These are phyloP conservation scores for Pygoscelis antarcticus DNA, from an alignment of 2,113 vertebrate species.

Conservation along the genomic window DNA sequence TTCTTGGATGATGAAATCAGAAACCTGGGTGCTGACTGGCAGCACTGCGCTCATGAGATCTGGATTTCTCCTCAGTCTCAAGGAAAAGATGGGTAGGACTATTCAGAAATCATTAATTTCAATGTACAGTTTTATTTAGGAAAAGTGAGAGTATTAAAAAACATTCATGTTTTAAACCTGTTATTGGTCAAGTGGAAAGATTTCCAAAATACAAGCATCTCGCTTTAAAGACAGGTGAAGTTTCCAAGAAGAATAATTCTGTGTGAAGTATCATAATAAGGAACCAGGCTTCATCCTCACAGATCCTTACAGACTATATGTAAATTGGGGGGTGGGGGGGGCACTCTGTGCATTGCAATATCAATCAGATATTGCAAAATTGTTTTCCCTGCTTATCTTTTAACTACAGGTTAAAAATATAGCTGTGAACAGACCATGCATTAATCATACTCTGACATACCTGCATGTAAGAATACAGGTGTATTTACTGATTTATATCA, in stretches of 20 bases:
- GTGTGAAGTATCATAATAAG: background rate
- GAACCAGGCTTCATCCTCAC: background rate
- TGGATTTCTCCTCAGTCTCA: background rate
- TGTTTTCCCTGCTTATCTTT: background rate
- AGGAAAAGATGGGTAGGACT: background rate
- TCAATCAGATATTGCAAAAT: background rate
- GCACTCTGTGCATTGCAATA: background rate
- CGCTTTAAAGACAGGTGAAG: background rate
- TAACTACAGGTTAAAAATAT: background rate
- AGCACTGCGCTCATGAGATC: background rate
- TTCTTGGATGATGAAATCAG: background rate
- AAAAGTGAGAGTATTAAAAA: background rate
- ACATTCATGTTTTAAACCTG: background rate
- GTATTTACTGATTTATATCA: background rate
- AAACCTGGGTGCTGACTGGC: background rate
- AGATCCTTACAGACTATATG: background rate
- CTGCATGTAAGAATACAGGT: background rate
- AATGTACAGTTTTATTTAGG: background rate
- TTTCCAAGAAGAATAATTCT: background rate
- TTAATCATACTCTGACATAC: background rate
- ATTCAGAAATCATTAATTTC: background rate
- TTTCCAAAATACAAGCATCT: background rate
- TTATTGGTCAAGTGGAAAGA: background rate
- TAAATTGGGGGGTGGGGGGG: background rate
- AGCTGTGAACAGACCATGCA: background rate